phyloP scores from a whole-genome alignment of 2,113 vertebrate species.

The Hemicordylus capensis region DNA sequence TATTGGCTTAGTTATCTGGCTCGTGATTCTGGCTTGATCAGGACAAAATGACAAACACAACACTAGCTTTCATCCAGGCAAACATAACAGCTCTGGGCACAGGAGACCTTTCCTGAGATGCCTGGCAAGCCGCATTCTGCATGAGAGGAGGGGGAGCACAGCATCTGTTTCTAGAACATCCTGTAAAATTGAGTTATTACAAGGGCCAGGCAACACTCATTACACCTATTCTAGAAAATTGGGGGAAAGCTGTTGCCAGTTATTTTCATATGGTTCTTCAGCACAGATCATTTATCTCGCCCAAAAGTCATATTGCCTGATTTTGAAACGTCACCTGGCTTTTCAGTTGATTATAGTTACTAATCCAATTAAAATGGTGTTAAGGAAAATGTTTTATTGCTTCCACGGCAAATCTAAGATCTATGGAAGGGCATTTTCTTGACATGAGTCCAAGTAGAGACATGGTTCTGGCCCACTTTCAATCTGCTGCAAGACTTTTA shows the following conservation, averaged over 20 bases:
- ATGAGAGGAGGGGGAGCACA: neutral
- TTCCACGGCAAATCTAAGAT: conserved; percentile 6
- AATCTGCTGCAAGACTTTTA: conserved; percentile 3
- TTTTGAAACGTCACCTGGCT: neutral
- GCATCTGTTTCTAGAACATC: conserved; percentile 20
- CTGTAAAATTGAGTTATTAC: conserved; percentile 23
- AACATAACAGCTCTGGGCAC: neutral
- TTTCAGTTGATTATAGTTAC: neutral
- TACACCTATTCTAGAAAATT: conserved; percentile 26
- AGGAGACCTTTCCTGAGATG: conserved; percentile 5
- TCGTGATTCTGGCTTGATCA: conserved; percentile 11
- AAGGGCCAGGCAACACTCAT: conserved; percentile 14
- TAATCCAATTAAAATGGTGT: neutral
- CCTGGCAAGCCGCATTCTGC: conserved; percentile 9
- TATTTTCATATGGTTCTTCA: conserved; percentile 7
- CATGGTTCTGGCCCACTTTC: neutral
- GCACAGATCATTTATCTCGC: neutral
- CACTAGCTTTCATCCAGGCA: conserved; percentile 1
- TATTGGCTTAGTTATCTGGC: conserved; percentile 29
- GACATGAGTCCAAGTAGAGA: neutral
- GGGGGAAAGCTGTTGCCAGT: conserved; percentile 14
- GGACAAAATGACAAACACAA: conserved; percentile 17
- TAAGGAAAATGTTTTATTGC: conserved; percentile 3
- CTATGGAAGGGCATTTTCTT: conserved; percentile 1
- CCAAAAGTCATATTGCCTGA: neutral